Evolutionary conservation across 2,888 invertebrate species (phyloP).

Genomic region (Emesis russula): DNA sequence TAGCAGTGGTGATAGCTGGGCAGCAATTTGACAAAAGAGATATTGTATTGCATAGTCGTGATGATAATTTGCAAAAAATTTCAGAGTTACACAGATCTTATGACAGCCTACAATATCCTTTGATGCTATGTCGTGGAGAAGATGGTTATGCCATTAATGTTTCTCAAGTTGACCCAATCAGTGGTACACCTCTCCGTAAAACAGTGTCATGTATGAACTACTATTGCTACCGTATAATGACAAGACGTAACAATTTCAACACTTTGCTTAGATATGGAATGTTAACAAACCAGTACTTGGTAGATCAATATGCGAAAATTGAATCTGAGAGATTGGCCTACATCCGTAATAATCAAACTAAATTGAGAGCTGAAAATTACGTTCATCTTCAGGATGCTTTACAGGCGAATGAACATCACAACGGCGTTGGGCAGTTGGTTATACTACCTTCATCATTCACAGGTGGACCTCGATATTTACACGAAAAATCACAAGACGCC

Average conservation of each 20-base stretch:
- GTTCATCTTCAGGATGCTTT: slow-evolving; percentile 73
- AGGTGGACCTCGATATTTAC: slow-evolving; percentile 74
- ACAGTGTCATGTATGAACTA: slow-evolving; percentile 79
- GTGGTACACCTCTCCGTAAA: slow-evolving; percentile 65
- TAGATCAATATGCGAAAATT: slow-evolving; percentile 80
- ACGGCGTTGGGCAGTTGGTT: slow-evolving; percentile 62
- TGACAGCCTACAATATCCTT: slow-evolving; percentile 86
- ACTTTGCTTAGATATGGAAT: slow-evolving; percentile 75
- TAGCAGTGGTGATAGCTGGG: slow-evolving; percentile 84
- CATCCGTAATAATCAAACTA: slow-evolving; percentile 73
- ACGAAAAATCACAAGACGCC: slow-evolving; percentile 72
- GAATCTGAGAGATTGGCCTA: slow-evolving; percentile 76
- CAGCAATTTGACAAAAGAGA: slow-evolving; percentile 86
- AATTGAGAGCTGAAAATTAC: slow-evolving; percentile 73
- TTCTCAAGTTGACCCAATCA: slow-evolving; percentile 77
- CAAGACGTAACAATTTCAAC: slow-evolving; percentile 73
- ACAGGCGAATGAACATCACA: slow-evolving; percentile 64
- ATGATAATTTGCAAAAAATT: slow-evolving; percentile 81
- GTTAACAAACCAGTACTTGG: slow-evolving; percentile 75
- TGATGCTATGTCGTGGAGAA: slow-evolving; percentile 84
- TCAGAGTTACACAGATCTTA: slow-evolving; percentile 84
- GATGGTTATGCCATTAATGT: slow-evolving; percentile 82
- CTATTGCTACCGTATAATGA: slow-evolving; percentile 79
- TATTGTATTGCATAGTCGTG: slow-evolving; percentile 83
- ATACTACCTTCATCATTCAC: slow-evolving; percentile 75